Evolutionary conservation across 2,888 invertebrate species (phyloP).

Genomic region (Acronicta aceris): DNA sequence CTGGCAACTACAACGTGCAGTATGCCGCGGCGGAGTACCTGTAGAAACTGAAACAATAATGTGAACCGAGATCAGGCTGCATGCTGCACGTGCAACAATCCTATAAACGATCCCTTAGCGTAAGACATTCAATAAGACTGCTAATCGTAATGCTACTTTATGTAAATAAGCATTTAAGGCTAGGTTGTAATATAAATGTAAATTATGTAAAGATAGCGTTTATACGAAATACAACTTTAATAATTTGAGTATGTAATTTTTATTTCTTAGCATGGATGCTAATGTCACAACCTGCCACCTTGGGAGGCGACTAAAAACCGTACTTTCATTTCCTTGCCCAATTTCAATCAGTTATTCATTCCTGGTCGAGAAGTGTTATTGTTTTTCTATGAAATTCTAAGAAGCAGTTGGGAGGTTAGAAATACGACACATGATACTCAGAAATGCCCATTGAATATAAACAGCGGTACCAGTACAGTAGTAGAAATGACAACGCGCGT

Average conservation of each 20-base stretch:
- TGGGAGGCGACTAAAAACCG: too few relatives aligned
- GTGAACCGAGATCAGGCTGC: background rate
- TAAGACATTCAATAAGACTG: slow-evolving; percentile 59
- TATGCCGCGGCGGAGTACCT: background rate
- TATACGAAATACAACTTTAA: slow-evolving; percentile 52
- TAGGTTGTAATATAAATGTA: slow-evolving; percentile 48
- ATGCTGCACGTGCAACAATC: slow-evolving; percentile 1
- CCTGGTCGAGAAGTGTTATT: too few relatives aligned
- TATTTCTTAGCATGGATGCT: too few relatives aligned
- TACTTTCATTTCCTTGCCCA: too few relatives aligned
- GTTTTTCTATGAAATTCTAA: too few relatives aligned
- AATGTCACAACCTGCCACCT: too few relatives aligned
- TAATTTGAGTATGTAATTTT: slow-evolving; percentile 17
- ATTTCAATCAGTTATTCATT: too few relatives aligned
- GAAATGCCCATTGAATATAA: too few relatives aligned
- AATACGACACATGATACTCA: too few relatives aligned
- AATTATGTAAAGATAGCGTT: slow-evolving; percentile 53
- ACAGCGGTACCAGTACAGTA: too few relatives aligned
- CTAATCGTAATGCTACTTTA: slow-evolving; percentile 21
- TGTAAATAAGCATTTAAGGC: slow-evolving; percentile 49
- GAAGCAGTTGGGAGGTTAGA: too few relatives aligned
- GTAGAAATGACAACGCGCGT: too few relatives aligned
- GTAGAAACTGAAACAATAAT: slow-evolving; percentile 3
- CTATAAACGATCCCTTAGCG: slow-evolving; percentile 39
- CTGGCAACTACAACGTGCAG: background rate